A percentile compares a stretch with the other conserved stretches of the same genome.
phyloP scores from a whole-genome alignment of 64 coral and sea anemone genomes.

The Actinia tenebrosa region DNA sequence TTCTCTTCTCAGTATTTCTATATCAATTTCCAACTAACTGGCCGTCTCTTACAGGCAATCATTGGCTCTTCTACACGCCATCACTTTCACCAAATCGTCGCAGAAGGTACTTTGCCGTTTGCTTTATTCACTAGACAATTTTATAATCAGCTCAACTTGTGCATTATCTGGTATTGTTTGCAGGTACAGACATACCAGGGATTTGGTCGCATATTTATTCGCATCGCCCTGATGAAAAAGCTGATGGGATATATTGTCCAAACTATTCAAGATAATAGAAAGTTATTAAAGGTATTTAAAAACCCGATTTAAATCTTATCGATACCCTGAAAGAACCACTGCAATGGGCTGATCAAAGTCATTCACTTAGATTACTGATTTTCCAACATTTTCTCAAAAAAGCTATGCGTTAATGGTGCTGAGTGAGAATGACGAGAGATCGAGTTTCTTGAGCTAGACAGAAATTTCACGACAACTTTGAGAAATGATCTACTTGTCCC shows the following conservation, averaged over 20 bases:
- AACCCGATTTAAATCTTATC: too few relatives aligned
- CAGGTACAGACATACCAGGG: constrained; percentile 34
- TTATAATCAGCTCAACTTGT: too few relatives aligned
- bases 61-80: constrained; percentile 31
- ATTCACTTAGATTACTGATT: too few relatives aligned
- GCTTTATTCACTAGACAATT: too few relatives aligned
- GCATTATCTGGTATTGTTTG: background rate
- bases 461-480: too few relatives aligned
- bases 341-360: too few relatives aligned
- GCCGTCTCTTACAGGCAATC: constrained; percentile 16
- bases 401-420: background rate
- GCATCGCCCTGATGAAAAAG: constrained; percentile 69
- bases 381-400: too few relatives aligned
- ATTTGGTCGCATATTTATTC: constrained; percentile 75
- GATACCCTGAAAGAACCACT: too few relatives aligned
- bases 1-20: too few relatives aligned
- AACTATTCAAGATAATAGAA: constrained; percentile 42
- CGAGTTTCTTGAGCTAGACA: too few relatives aligned
- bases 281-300: constrained; percentile 49
- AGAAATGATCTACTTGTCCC: too few relatives aligned
- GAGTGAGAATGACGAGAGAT: background rate
- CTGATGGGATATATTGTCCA: constrained; percentile 62
- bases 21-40: background rate
- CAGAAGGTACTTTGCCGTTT: constrained; percentile 5
- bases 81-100: constrained; percentile 35